Base-by-base conservation (phyloP, 2,113 vertebrate genomes). In the Climacteris rufus region DNA sequence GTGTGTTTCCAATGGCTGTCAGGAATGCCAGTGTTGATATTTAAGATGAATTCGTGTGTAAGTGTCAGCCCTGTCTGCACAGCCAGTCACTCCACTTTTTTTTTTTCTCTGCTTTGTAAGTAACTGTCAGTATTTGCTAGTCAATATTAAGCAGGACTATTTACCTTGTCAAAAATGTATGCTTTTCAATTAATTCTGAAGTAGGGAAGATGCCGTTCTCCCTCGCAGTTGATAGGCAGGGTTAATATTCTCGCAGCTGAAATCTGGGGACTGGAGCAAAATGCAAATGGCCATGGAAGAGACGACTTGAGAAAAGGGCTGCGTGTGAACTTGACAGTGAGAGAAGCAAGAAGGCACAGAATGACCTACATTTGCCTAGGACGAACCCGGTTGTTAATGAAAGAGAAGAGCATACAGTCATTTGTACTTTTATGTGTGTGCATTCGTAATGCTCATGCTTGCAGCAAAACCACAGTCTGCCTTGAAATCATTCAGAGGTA, bases 301-400 rank as follows among this genome's bases (percentile, higher is more conserved):
- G 42, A 47, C 7, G 4, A 40, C 45, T 92, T 77, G 93, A 85
- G 65, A 61, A 93, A 96, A 70, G 4, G 9, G 15, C 70, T 61
- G 44, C 5, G 0, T 61, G 53, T 75, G 84, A 69, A 72, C 71
- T 63, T 91, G 74, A 70, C 78, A 85, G 59, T 16, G 47, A 82
- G 44, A 45, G 56, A 89, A 82, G 81, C 4, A 31, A 69, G 90
- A 52, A 94, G n/a, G 74, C 90, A 70, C 2, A 21, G 64, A 87
- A 59, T 50, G 75, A 95, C 94, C 94, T 87, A 80, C 72, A 94
- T 95, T 90, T 95, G 93, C 35, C 90, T 68, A 20, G 57, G 78
- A 66, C 0, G 0, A 94, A 70, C 52, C 28, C 19, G 4, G 64
- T 87, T n/a, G 8, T 89, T 87, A 96, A 84, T 21, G 71, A 96